Evolutionary conservation across 2,797 vertebrate genomes (phyloP).

Genomic region (Peromyscus eremicus): DNA sequence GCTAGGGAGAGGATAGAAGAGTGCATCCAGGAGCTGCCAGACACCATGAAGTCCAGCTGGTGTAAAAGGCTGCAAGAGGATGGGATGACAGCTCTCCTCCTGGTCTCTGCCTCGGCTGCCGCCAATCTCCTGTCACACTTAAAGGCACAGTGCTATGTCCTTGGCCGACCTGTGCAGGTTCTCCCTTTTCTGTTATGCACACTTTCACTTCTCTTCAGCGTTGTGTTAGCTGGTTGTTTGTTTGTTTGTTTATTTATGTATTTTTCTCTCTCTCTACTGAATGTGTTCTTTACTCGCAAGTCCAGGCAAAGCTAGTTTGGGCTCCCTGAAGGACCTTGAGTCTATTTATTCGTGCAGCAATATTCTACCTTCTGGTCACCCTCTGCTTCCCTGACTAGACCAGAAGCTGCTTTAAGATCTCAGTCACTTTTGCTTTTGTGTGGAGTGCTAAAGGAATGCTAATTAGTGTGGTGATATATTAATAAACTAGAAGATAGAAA

Average conservation of each 20-base stretch:
- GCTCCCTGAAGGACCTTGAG: background rate
- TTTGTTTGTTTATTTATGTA: too few species aligned
- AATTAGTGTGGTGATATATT: background rate
- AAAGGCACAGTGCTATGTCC: background rate
- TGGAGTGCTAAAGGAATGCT: background rate
- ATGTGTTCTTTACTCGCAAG: background rate
- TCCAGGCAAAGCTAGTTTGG: background rate
- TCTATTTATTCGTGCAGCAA: background rate
- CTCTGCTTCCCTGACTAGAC: background rate
- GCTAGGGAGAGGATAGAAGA: background rate
- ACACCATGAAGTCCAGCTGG: background rate
- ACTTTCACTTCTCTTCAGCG: background rate
- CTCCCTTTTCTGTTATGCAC: background rate
- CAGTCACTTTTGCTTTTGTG: background rate
- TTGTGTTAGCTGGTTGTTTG: background rate
- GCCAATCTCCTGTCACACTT: background rate
- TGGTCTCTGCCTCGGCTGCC: background rate
- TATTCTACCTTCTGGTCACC: background rate
- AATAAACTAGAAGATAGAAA: slow-evolving; percentile 21
- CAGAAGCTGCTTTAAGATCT: background rate
- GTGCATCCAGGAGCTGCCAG: background rate
- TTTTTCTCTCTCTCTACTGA: too few species aligned
- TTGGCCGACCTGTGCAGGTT: background rate
- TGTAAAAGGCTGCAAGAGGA: background rate
- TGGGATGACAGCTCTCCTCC: background rate